Evolutionary conservation across 2,113 vertebrate species (phyloP), one percentile per base, ranked within the genome.

Genomic region (Scomber colias): DNA sequence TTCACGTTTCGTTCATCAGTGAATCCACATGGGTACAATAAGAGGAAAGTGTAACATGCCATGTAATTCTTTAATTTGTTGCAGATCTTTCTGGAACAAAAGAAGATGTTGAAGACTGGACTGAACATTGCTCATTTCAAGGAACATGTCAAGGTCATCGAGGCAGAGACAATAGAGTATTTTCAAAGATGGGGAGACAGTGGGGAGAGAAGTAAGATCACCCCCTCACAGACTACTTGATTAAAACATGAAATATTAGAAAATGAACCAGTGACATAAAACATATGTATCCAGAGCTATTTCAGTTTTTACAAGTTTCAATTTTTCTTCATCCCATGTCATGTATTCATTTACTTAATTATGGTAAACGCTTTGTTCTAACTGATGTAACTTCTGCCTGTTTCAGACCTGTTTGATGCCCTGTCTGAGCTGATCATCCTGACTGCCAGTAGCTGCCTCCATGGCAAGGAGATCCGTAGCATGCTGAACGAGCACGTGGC

Each of bases 31-130:
- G 5, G 21, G 5, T 13, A 10, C 27, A 51, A 14, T n/a, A 15
- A 11, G 11, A 30, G 14, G 27, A 3, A 8, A 11, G 8, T 76
- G 13, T 19, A 17, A 49, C 13, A 3, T 9, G 9, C 1, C 13
- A 3, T 9, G 9, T 1, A 3, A 2, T 13, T 40, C 8, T 66
- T 17, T 66, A 2, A 49, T 64, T 3, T 73, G 30, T 15, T 72
- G 30, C 86, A 99, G 98, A 21, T 99, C 57, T 99, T 99, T 90
- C 90, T 99, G 95, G 98, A 99, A 82, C 98, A 99, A 87, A 99
- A 99, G 95, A 99, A 99, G 91, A 97, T 99, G 94, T 85, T 99
- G 79, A 99, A 99, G 95, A 98, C 95, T 0, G 97, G 98, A 0
- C 93, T 99, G 79, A 99, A 98, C 79, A 96, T 98, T 16, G 96